A percentile compares a stretch with the other conserved stretches of the same genome.
Evolutionary conservation across 2,113 vertebrate genomes (phyloP).

Genomic region (Daphoenositta chrysoptera): DNA sequence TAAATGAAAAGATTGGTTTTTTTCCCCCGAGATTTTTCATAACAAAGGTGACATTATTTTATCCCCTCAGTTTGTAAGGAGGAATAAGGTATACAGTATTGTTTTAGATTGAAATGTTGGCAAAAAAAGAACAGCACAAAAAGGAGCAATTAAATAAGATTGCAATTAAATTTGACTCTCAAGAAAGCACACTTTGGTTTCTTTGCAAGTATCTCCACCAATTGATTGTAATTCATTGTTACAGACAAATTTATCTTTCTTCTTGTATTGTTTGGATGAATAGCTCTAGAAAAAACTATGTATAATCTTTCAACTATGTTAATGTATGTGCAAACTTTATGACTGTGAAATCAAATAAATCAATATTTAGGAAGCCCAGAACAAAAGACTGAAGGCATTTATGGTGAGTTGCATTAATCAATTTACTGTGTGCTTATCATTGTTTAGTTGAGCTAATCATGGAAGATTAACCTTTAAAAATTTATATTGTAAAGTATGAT

Average conservation of each 20-base stretch:
- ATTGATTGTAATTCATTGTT: background rate
- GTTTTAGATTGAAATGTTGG: background rate
- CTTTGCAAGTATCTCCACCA: background rate
- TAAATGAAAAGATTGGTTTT: background rate
- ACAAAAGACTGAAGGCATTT: conserved; percentile 9
- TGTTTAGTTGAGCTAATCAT: conserved; percentile 38
- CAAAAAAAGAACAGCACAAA: background rate
- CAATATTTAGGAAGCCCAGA: background rate
- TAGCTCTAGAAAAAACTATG: background rate
- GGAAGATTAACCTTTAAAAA: conserved; percentile 62
- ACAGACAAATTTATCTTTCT: background rate
- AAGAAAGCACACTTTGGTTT: background rate
- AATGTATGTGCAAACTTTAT: background rate
- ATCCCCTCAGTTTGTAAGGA: background rate
- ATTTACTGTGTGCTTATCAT: conserved; percentile 26
- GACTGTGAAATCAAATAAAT: conserved; percentile 18
- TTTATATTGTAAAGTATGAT: background rate
- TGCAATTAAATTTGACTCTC: background rate
- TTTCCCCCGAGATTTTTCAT: background rate
- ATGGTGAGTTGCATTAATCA: background rate
- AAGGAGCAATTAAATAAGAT: background rate
- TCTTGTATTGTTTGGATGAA: background rate
- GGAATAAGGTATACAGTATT: background rate
- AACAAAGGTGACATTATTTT: background rate
- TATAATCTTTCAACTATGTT: background rate